A percentile compares a stretch with the other conserved stretches of the same genome.
These are phyloP conservation scores for Danio aesculapii DNA, from an alignment of 2,797 vertebrate species.

Conservation along the genomic window DNA sequence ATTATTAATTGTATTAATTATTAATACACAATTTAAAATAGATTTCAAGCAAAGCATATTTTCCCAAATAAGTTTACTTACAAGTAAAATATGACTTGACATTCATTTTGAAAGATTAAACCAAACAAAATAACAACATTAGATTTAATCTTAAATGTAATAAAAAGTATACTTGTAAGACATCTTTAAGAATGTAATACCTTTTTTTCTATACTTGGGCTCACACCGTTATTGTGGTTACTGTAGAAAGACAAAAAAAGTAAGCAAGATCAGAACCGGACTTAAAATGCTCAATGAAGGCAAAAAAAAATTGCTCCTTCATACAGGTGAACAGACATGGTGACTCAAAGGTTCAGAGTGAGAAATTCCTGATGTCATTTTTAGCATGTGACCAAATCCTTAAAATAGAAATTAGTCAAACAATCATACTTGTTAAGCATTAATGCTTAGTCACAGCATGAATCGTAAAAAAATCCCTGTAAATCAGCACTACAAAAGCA, in stretches of 20 bases:
- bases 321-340: background rate
- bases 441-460: background rate
- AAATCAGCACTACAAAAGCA: slow-evolving; percentile 1
- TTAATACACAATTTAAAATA: too few species aligned
- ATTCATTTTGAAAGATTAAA: background rate
- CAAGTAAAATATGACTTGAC: background rate
- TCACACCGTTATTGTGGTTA: slow-evolving; percentile 75
- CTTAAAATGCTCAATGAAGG: background rate
- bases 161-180: background rate
- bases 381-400: slow-evolving; percentile 10
- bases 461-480: background rate
- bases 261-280: slow-evolving; percentile 2
- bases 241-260: slow-evolving; percentile 69
- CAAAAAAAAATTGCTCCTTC: background rate
- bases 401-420: background rate
- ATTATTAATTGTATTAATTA: too few species aligned
- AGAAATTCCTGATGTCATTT: slow-evolving; percentile 14
- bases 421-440: background rate
- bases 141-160: background rate
- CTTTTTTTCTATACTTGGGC: slow-evolving; percentile 80
- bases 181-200: slow-evolving; percentile 56
- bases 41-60: too few species aligned
- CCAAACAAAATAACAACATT: background rate
- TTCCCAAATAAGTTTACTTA: too few species aligned
- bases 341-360: background rate